Percentiles rank a stretch among this genome's conserved stretches.
These are phyloP conservation scores for Danio rerio DNA, from an alignment of 2,113 vertebrate genomes.

Conservation along the genomic window DNA sequence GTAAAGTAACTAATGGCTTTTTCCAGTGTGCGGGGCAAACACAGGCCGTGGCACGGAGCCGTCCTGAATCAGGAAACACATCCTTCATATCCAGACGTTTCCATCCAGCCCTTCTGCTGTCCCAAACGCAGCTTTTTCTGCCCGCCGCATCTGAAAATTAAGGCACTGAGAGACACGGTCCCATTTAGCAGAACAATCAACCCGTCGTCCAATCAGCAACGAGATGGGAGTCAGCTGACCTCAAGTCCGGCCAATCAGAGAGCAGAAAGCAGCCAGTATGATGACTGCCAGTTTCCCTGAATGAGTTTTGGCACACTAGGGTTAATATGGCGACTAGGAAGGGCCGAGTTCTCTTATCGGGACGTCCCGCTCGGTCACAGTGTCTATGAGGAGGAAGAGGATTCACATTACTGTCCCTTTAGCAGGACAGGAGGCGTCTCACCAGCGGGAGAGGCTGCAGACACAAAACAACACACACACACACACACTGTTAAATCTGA, in stretches of 20 bases:
- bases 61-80: background rate
- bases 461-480: background rate
- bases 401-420: conserved; percentile 48
- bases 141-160: conserved; percentile 57
- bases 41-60: conserved; percentile 39
- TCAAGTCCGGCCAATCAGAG: conserved; percentile 39
- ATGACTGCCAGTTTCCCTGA: conserved; percentile 67
- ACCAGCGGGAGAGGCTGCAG: conserved; percentile 3
- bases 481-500: too few species aligned
- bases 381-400: conserved; percentile 55
- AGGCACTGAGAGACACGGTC: conserved; percentile 72
- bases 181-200: conserved; percentile 34
- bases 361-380: conserved; percentile 52
- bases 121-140: background rate
- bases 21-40: background rate
- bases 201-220: background rate
- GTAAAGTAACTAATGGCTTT: too few species aligned
- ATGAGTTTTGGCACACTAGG: conserved; percentile 73
- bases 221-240: background rate
- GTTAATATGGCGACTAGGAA: conserved; percentile 58
- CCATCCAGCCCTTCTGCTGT: background rate
- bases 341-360: background rate
- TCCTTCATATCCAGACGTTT: background rate
- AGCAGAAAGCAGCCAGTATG: background rate
- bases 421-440: conserved; percentile 35